Base-by-base conservation (phyloP, 2,113 vertebrate species). In the Ceuthmochares aereus region DNA sequence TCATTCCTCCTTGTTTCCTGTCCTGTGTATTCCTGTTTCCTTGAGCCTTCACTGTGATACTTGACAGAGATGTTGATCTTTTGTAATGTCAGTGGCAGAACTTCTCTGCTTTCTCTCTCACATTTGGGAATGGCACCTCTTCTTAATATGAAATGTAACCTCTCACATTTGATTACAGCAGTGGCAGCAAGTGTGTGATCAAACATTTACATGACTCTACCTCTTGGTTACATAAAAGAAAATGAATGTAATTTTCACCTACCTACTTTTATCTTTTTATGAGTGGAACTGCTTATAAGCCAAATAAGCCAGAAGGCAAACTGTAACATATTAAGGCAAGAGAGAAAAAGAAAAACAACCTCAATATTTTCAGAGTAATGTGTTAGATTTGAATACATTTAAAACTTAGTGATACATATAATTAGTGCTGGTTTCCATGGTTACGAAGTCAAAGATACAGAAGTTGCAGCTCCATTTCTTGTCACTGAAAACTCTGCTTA, bases 341-440 rank as follows among this genome's bases (percentile, higher is more conserved):
- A 86, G 67, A 91, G 85, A 93, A 91, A 87, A 88, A 74, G 84
- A 84, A 94, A 96, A 95, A 63, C 81, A 89, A 32, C 43, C 21
- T 95, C 87, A 95, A 36, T 95, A 83, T 95, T 95, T 96, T 91
- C 78, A 85, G 72, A 93, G n/a, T 74, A 88, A 91, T 86, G 67
- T 72, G 78, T 95, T 93, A 94, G 85, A 96, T 97, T 86, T 93
- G 72, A 95, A 97, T 95, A 81, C n/a, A 84, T 97, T 95, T 94
- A 93, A 94, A 95, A 97, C 81, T 96, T 92, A 84, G 84, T 74
- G 59, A 93, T 93, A 97, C 64, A 74, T 83, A 88, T 84, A 97
- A 97, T 97, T 97, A 95, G 81, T 84, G 59, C 82, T 93, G 51
- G 96, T 97, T 97, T 95, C 95, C 60, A 0, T 96, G 95, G 95